phyloP scores from a whole-genome alignment of 2,113 vertebrate species.

The Lota lota region DNA sequence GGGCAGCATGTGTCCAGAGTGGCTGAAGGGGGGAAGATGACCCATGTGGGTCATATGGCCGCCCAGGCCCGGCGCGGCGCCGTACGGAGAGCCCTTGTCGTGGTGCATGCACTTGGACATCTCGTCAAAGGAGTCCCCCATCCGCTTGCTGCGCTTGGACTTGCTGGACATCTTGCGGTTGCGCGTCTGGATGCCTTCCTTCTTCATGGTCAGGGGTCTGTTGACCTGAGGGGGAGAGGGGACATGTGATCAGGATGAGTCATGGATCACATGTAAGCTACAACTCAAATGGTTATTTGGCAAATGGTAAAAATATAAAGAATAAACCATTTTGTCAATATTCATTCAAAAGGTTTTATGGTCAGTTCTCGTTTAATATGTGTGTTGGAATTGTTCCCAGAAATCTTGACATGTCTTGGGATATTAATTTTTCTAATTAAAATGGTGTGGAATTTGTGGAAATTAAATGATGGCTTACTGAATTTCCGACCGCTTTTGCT shows the following conservation, averaged over 20 bases:
- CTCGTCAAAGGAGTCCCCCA: constrained; percentile 89
- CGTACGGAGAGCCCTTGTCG: constrained; percentile 90
- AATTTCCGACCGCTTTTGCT: no score
- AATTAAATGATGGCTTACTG: no score
- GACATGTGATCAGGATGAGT: constrained; percentile 33
- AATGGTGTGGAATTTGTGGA: no score
- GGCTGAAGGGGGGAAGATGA: constrained; percentile 92
- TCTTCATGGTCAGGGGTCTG: constrained; percentile 99
- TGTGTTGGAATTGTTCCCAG: no score
- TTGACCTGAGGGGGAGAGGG: constrained; percentile 84
- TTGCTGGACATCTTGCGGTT: constrained; percentile 99
- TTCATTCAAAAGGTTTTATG: no score
- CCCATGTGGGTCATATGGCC: constrained; percentile 96
- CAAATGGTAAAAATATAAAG: no score
- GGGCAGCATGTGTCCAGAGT: constrained; percentile 97
- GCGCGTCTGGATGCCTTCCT: constrained; percentile 98
- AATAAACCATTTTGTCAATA: no score
- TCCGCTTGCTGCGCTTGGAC: constrained; percentile 95
- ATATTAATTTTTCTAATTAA: no score
- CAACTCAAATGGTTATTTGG: not conserved
- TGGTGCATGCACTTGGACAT: constrained; percentile 98
- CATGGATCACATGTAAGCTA: constrained; percentile 12
- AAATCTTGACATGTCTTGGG: no score
- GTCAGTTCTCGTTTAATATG: no score
- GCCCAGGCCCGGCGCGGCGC: constrained; percentile 81